Base-by-base conservation (phyloP, 1,140 invertebrate genomes). In the Arctopsyche grandis region DNA sequence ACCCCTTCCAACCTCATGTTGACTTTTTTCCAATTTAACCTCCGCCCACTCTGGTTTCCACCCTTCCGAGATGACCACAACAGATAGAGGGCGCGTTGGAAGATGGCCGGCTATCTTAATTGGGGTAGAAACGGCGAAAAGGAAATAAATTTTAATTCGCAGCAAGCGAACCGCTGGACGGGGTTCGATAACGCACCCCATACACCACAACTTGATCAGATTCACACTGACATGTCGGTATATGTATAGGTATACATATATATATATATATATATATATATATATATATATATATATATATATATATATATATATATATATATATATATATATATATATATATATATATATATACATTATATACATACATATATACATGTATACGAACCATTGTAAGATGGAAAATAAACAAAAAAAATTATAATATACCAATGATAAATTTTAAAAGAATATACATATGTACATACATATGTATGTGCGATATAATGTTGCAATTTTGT, bases 111-210 rank as follows among this genome's bases (percentile, higher is more conserved):
- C 21, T 66, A 66, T 66, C 63, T 66, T 66, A 66, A 66, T 66
- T 66, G 24, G 63, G 24, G 22, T 29, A 22, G 21, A 66, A 66
- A 29, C 3, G 63, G 63, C 21, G 21, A 66, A 52, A 66, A 24
- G 63, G 63, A 29, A 24, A 66, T 66, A 66, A 66, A 66, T 66
- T 66, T 66, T 66, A 24, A 66, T 66, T 66, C 63, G 63, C 26
- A 22, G 10, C 48, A 52, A 5, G 1, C 63, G 14, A 29, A 22
- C 63, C 21, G 63, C 63, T 22, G 22, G 24, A 66, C 24, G 63
- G 21, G 21, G 9, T 14, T 24, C 9, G 63, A 66, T 22, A 66
- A 52, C 10, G 48, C 16, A 52, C 29, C 29, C 29, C 29, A 38
- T 38, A 38, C 29, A 38, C 29, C 29, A 38, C 29, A 52, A 52